Evolutionary conservation across 2,113 vertebrate genomes (phyloP).

Genomic region (Hassar affinis): DNA sequence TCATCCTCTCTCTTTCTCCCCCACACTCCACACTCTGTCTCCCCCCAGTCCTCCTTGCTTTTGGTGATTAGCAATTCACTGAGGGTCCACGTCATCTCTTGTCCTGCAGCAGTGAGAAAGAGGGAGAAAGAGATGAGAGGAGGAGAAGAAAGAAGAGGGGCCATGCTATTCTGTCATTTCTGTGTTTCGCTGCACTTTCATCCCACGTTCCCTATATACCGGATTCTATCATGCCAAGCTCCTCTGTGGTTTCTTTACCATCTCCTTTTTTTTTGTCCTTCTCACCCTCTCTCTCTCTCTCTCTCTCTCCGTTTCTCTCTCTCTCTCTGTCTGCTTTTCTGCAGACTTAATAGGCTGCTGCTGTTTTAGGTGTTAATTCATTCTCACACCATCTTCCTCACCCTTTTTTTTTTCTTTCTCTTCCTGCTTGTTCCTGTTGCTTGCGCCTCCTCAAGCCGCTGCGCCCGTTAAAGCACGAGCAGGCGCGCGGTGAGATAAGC

Average conservation of each 20-base stretch:
- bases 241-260: conserved; percentile 7
- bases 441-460: conserved; percentile 12
- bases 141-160: background rate
- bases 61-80: conserved; percentile 67
- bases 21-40: background rate
- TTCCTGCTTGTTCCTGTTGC: conserved; percentile 28
- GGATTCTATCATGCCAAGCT: conserved; percentile 11
- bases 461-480: conserved; percentile 19
- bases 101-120: conserved; percentile 59
- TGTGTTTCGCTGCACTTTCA: conserved; percentile 19
- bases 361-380: conserved; percentile 51
- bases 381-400: conserved; percentile 42
- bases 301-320: conserved; percentile 5
- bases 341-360: conserved; percentile 46
- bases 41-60: conserved; percentile 33
- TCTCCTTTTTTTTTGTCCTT: background rate
- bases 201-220: background rate
- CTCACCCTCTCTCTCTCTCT: background rate
- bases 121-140: conserved; percentile 26
- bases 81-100: conserved; percentile 69
- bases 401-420: conserved; percentile 4
- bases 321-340: conserved; percentile 31
- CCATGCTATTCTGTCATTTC: conserved; percentile 9
- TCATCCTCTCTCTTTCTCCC: conserved; percentile 45
- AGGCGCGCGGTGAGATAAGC: conserved; percentile 32